Conservation (phyloP, 2,797 vertebrate genomes). For the Glyptemys insculpta region DNA sequence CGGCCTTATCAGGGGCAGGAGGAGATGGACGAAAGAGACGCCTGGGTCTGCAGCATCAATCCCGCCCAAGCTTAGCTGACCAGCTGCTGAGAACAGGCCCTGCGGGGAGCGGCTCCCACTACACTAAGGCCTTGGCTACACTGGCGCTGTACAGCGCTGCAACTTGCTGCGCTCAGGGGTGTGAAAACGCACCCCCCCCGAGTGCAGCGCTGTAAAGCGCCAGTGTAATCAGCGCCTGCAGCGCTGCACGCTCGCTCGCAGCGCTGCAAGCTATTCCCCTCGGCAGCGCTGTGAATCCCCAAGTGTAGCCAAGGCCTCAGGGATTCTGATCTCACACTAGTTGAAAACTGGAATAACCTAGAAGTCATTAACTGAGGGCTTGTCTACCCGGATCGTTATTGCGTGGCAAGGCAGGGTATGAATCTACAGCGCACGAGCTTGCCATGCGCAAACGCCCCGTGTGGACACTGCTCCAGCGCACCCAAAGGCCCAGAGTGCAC, state of each 20-base stretch:
- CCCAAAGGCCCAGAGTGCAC: fast-evolving
- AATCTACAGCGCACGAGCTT: neutral
- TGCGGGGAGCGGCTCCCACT: too few species aligned
- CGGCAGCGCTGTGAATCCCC: too few species aligned
- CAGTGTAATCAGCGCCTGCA: too few species aligned
- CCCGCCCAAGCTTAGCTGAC: neutral
- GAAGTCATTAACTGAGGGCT: neutral
- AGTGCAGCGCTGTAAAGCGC: too few species aligned
- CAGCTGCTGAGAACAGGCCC: neutral
- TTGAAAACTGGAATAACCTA: neutral
- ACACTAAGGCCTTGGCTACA: too few species aligned
- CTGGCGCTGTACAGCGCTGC: too few species aligned
- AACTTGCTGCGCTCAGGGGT: too few species aligned
- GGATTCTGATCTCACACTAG: neutral
- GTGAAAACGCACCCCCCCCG: too few species aligned
- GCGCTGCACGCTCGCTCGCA: too few species aligned
- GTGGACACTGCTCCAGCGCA: neutral
- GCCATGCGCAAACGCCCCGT: neutral
- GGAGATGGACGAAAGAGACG: too few species aligned
- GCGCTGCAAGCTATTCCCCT: too few species aligned
- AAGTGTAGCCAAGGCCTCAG: too few species aligned
- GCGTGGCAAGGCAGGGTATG: neutral
- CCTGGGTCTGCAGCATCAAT: neutral
- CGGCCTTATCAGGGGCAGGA: neutral
- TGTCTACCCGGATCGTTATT: neutral